Conservation (phyloP, 2,797 vertebrate genomes). For the Hydrolagus colliei region DNA sequence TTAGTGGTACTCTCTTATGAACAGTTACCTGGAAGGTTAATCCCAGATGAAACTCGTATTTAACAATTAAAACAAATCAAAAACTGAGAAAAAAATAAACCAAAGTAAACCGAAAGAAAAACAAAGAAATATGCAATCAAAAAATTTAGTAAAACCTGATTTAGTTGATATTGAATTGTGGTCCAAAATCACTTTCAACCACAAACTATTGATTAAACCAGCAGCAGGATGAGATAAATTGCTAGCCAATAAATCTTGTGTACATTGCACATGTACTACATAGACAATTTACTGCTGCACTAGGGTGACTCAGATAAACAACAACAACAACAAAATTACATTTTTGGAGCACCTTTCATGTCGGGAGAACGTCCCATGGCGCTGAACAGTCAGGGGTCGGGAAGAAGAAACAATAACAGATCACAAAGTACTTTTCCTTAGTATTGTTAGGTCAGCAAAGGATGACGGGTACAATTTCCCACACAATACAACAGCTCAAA, state of each 20-base stretch:
- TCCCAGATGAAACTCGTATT: not conserved
- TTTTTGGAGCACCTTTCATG: no score
- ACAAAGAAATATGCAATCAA: not conserved
- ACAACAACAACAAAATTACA: not conserved
- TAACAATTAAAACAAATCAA: not conserved
- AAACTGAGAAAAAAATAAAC: not conserved
- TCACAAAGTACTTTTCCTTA: not conserved
- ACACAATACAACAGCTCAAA: not conserved
- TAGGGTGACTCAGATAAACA: not conserved
- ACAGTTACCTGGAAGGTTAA: not conserved
- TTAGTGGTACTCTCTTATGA: not conserved
- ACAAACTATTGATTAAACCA: not conserved
- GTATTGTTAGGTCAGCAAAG: not conserved
- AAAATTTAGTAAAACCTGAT: no score
- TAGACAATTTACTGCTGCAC: no score
- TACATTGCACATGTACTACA: not conserved
- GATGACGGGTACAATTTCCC: not conserved
- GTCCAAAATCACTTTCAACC: no score
- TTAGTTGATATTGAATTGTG: not conserved
- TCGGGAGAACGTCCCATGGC: no score
- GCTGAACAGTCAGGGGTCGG: no score
- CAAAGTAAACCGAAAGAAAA: not conserved
- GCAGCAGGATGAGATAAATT: not conserved
- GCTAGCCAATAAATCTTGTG: not conserved
- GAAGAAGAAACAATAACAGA: no score